A percentile compares a stretch with the other conserved stretches of the same genome.
Conservation (phyloP, 2,888 invertebrate species). For the Callyntrura sp. region DNA sequence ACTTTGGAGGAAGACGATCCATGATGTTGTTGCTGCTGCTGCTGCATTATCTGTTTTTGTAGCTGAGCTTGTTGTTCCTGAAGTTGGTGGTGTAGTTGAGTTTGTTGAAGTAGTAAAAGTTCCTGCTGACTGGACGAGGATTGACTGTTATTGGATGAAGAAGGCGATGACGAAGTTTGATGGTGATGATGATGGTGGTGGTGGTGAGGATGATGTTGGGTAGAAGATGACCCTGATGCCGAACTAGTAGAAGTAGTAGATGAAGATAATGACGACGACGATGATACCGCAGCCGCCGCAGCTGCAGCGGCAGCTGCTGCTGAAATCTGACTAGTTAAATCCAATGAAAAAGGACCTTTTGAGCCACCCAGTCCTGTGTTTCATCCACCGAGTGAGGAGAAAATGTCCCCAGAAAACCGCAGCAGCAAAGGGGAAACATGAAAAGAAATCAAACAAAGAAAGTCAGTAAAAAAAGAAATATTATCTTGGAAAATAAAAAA, state of each 20-base stretch:
- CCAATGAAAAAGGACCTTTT: constrained; percentile 77
- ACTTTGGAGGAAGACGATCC: constrained; percentile 62
- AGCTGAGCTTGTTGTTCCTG: constrained; percentile 72
- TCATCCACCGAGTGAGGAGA: background rate
- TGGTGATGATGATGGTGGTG: constrained; percentile 72
- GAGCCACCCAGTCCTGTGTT: constrained; percentile 75
- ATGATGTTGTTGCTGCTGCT: constrained; percentile 74
- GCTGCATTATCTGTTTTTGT: constrained; percentile 75
- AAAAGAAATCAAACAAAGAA: background rate
- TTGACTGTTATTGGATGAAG: constrained; percentile 68
- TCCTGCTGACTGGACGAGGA: constrained; percentile 68
- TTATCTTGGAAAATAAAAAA: background rate
- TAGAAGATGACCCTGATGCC: constrained; percentile 64
- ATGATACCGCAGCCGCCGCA: constrained; percentile 55
- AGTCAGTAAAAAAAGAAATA: background rate
- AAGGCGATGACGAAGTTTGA: constrained; percentile 67
- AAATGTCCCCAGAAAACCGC: background rate
- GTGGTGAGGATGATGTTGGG: constrained; percentile 66
- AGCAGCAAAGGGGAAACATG: background rate
- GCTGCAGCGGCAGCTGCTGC: constrained; percentile 75
- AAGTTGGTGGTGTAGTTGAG: constrained; percentile 70
- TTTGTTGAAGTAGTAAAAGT: constrained; percentile 67
- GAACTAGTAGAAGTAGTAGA: constrained; percentile 67
- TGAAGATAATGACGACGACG: constrained; percentile 61
- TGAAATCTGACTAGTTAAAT: constrained; percentile 80